These are phyloP conservation scores for Eristalis arbustorum DNA, from an alignment of 2,888 invertebrate genomes.

Conservation along the genomic window DNA sequence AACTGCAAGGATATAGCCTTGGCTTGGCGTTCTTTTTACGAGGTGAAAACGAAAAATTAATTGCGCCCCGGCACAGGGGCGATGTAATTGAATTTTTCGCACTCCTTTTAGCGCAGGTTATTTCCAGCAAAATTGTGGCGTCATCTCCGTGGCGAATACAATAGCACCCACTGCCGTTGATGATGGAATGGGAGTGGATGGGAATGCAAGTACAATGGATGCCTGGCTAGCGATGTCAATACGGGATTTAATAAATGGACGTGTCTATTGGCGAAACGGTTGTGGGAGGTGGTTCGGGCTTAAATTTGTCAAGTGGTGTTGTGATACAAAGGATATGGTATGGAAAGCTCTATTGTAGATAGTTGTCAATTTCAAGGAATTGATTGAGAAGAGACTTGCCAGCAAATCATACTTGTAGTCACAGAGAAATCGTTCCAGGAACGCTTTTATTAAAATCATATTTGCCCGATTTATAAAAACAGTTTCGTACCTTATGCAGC, in stretches of 20 bases:
- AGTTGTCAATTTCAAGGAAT: too few relatives aligned
- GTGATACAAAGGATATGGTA: too few relatives aligned
- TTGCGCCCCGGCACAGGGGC: constrained; percentile 33
- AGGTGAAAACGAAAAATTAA: constrained; percentile 51
- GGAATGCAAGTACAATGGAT: not conserved
- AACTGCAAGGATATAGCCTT: constrained; percentile 21
- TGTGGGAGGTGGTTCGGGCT: not conserved
- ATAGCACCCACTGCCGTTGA: not conserved
- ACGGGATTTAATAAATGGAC: not conserved
- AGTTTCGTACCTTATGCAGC: too few relatives aligned
- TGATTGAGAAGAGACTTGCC: too few relatives aligned
- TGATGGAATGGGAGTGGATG: not conserved
- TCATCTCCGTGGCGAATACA: constrained; percentile 6
- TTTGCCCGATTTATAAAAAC: too few relatives aligned
- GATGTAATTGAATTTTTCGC: constrained; percentile 52
- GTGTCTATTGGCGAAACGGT: not conserved
- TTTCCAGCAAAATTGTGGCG: constrained; percentile 13
- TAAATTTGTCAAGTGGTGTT: not conserved
- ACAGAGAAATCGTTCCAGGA: too few relatives aligned
- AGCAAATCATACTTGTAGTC: too few relatives aligned
- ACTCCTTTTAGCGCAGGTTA: constrained; percentile 21
- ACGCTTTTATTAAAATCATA: too few relatives aligned
- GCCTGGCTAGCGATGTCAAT: constrained; percentile 22
- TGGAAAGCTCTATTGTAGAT: too few relatives aligned
- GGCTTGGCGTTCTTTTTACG: constrained; percentile 1